phyloP scores from a whole-genome alignment of 2,888 invertebrate genomes.

The Perizoma affinitatum region DNA sequence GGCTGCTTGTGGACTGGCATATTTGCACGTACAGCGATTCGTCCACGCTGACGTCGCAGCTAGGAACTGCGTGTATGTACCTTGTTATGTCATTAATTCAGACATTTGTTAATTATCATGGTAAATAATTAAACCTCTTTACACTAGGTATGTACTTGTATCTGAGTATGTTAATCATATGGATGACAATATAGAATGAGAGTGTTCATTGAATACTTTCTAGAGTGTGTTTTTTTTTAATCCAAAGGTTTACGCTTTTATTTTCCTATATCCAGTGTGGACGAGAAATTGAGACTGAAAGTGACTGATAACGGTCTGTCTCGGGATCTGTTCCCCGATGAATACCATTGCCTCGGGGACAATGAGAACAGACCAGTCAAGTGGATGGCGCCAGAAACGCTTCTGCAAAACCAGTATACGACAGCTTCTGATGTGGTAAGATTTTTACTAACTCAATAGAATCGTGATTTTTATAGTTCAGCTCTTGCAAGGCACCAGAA shows the following conservation, averaged over 20 bases:
- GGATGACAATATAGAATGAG: no score
- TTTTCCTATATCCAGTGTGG: conserved; percentile 78
- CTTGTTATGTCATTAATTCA: no score
- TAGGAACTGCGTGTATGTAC: conserved; percentile 94
- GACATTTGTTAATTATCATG: no score
- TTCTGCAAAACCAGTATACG: conserved; percentile 91
- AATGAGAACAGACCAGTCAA: conserved; percentile 97
- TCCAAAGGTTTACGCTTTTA: no score
- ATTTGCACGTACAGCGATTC: conserved; percentile 93
- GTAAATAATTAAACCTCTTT: no score
- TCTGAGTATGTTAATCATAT: no score
- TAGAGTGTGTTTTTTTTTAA: no score
- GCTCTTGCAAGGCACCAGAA: no score
- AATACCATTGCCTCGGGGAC: conserved; percentile 97
- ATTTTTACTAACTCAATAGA: no score
- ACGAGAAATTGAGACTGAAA: conserved; percentile 91
- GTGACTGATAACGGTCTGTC: conserved; percentile 94
- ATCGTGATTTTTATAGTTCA: no score
- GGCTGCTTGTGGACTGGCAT: conserved; percentile 92
- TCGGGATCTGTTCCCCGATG: conserved; percentile 95
- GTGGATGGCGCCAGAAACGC: conserved; percentile 96
- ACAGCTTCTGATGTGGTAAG: conserved; percentile 95
- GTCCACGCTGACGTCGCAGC: conserved; percentile 96
- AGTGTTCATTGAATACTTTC: no score
- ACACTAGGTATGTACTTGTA: no score